phyloP scores from a whole-genome alignment of 2,797 vertebrate species.

The Smutsia gigantea region DNA sequence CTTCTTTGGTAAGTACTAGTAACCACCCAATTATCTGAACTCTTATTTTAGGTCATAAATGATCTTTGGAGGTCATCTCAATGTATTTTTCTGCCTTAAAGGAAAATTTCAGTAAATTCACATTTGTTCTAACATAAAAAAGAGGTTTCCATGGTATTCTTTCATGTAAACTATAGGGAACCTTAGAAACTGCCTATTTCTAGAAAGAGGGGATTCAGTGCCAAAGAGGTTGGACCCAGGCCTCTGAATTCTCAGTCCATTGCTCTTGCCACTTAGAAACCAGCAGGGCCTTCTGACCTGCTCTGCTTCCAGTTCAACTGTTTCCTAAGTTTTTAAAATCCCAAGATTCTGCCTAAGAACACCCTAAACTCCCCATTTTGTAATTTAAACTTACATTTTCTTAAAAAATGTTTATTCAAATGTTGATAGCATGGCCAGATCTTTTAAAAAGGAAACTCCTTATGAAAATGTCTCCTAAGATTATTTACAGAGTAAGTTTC shows the following conservation, averaged over 20 bases:
- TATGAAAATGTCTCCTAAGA: not conserved
- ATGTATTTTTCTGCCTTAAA: not conserved
- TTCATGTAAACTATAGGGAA: not conserved
- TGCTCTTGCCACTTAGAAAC: not conserved
- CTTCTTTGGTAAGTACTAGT: not conserved
- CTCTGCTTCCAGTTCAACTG: not conserved
- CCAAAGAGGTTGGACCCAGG: not conserved
- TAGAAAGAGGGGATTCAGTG: not conserved
- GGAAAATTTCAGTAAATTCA: not conserved
- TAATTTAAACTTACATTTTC: not conserved
- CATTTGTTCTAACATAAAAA: not conserved
- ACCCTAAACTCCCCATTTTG: not conserved
- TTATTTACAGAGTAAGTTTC: not conserved
- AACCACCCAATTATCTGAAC: not conserved
- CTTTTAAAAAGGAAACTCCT: not conserved
- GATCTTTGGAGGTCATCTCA: not conserved
- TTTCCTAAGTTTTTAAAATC: not conserved
- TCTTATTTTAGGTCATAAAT: not conserved
- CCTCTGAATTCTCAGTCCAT: not conserved
- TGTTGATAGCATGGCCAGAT: not conserved
- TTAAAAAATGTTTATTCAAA: not conserved
- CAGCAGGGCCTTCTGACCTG: not conserved
- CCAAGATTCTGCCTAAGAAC: not conserved
- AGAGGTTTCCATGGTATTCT: not conserved
- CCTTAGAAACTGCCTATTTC: not conserved